phyloP scores from a whole-genome alignment of 2,797 vertebrate species.

The Buphagus erythrorhynchus region DNA sequence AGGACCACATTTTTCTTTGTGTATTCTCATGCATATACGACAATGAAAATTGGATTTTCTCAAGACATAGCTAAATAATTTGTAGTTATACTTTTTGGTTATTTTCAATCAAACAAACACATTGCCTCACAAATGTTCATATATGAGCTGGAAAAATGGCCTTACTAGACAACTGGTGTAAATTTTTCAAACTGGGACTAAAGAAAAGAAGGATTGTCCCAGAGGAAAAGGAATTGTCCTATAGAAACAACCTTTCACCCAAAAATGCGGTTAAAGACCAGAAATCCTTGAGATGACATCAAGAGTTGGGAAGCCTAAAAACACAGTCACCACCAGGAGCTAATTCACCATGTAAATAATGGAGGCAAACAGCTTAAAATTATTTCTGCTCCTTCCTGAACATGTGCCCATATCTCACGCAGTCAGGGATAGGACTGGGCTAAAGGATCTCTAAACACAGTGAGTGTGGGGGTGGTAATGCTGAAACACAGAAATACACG shows the following conservation, averaged over 20 bases:
- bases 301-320: background rate
- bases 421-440: background rate
- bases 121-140: background rate
- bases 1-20: background rate
- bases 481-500: background rate
- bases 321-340: background rate
- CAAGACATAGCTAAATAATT: background rate
- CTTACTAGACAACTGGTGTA: background rate
- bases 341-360: background rate
- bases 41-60: background rate
- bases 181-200: background rate
- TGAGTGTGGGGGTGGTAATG: background rate
- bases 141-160: background rate
- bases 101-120: background rate
- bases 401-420: fast-evolving
- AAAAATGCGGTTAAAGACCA: background rate
- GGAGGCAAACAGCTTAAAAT: background rate
- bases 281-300: background rate
- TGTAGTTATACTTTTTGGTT: background rate
- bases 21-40: background rate
- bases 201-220: background rate
- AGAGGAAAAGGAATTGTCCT: background rate
- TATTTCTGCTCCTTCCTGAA: background rate
- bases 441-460: background rate
- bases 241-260: background rate